These are phyloP conservation scores for Cylindroiulus punctatus DNA, from an alignment of 2,888 invertebrate species.

Conservation along the genomic window DNA sequence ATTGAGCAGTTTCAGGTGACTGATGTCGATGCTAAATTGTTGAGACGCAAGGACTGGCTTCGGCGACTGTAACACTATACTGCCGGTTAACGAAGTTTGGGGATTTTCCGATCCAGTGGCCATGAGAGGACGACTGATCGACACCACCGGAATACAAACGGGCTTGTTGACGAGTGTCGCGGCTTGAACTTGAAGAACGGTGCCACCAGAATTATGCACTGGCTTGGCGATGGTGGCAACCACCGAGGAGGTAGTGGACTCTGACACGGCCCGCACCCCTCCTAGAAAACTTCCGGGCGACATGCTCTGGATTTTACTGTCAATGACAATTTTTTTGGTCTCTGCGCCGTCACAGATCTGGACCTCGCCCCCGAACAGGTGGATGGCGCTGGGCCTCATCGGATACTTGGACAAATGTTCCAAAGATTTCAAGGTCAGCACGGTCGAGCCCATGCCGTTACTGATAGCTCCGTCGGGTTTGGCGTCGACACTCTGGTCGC, in stretches of 20 bases:
- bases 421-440: conserved; percentile 57
- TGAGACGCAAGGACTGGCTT: not conserved
- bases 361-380: conserved; percentile 83
- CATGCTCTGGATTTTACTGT: conserved; percentile 64
- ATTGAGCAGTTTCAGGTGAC: conserved; percentile 55
- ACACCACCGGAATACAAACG: conserved; percentile 57
- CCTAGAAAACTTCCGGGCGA: not conserved
- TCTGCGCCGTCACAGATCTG: conserved; percentile 76
- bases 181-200: conserved; percentile 68
- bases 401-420: conserved; percentile 58
- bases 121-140: conserved; percentile 55
- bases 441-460: not conserved
- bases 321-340: conserved; percentile 76
- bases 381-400: conserved; percentile 63
- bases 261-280: not conserved
- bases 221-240: conserved; percentile 76
- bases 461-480: conserved; percentile 58
- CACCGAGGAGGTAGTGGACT: conserved; percentile 66
- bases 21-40: conserved; percentile 58
- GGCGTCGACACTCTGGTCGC: no score
- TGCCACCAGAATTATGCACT: conserved; percentile 84
- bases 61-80: conserved; percentile 53
- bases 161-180: conserved; percentile 40
- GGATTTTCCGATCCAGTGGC: conserved; percentile 38
- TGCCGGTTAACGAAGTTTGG: conserved; percentile 41